These are phyloP conservation scores for Coracias cyanogaster DNA, from an alignment of 2,797 vertebrate species.

Conservation along the genomic window DNA sequence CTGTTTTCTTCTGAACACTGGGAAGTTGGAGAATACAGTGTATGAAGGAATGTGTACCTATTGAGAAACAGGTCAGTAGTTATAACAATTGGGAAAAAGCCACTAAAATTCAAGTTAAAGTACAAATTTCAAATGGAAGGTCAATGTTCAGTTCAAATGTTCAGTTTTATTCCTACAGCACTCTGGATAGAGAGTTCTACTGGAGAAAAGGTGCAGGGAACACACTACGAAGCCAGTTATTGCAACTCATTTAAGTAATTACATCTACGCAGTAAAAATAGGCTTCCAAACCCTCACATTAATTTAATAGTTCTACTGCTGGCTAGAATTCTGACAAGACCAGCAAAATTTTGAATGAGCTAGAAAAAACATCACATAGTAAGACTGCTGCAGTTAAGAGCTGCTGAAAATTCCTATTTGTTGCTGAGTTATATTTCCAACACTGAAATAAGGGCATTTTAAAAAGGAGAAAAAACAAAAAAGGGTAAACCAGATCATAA, in stretches of 20 bases:
- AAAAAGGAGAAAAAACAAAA: background rate
- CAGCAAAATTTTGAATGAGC: background rate
- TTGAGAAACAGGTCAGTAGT: background rate
- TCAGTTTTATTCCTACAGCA: background rate
- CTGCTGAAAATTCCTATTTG: background rate
- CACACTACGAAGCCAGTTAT: background rate
- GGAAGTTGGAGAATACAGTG: constrained; percentile 94
- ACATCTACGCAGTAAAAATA: background rate
- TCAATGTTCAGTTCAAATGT: background rate
- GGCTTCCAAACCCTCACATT: background rate
- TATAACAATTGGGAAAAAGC: background rate
- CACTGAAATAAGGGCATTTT: background rate
- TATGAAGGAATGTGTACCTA: constrained; percentile 93
- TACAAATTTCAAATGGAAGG: background rate
- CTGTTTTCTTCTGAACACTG: constrained; percentile 81
- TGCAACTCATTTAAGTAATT: background rate
- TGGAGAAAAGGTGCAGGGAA: background rate
- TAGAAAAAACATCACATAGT: background rate
- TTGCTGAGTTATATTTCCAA: background rate
- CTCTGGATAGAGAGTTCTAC: background rate
- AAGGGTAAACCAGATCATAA: background rate
- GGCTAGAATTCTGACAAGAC: background rate
- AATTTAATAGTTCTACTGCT: background rate
- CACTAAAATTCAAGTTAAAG: background rate
- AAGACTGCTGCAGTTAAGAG: background rate